Evolutionary conservation across 2,113 vertebrate genomes (phyloP).

Genomic region (Dipodomys merriami): DNA sequence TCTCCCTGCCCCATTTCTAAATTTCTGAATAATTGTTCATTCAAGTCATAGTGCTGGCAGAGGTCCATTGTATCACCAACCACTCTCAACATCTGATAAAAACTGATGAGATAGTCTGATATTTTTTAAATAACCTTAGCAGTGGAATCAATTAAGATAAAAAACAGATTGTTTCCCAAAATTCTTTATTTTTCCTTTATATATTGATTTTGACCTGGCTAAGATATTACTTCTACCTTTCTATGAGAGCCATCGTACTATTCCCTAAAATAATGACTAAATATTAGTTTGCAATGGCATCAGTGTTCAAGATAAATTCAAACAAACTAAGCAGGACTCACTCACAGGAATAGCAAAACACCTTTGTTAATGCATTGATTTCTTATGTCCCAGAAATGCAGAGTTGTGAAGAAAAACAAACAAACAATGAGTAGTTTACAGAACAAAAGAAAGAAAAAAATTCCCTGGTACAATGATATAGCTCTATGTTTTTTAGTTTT

Average conservation of each 20-base stretch:
- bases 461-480: not conserved
- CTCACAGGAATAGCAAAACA: not conserved
- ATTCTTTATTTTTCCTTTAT: not conserved
- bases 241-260: conserved; percentile 27
- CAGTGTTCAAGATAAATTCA: conserved; percentile 34
- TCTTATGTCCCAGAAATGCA: not conserved
- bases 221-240: conserved; percentile 26
- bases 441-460: not conserved
- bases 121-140: conserved; percentile 55
- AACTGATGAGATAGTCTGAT: conserved; percentile 50
- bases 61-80: not conserved
- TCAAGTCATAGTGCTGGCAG: conserved; percentile 28
- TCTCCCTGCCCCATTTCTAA: conserved; percentile 1
- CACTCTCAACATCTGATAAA: not conserved
- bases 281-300: not conserved
- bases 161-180: conserved; percentile 38
- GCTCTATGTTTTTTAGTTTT: not conserved
- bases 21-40: conserved; percentile 40
- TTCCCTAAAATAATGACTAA: not conserved
- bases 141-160: conserved; percentile 65
- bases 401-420: not conserved
- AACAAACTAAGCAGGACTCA: not conserved
- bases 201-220: conserved; percentile 40
- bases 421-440: not conserved
- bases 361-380: not conserved